phyloP scores from a whole-genome alignment of 2,888 invertebrate species.

The Pristionchus exspectatus region DNA sequence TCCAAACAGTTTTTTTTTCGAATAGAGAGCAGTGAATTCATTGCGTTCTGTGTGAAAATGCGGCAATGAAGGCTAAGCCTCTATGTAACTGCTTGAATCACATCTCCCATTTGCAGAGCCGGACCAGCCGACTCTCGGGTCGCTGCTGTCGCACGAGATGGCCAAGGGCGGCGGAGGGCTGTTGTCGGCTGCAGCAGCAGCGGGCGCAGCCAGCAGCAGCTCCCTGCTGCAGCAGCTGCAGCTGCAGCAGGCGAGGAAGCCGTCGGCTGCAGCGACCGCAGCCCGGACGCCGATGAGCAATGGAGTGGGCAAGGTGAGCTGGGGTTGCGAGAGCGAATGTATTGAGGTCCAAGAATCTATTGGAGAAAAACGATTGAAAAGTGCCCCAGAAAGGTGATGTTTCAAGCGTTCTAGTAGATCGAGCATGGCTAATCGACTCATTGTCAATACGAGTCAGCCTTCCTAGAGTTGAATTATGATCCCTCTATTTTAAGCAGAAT shows the following conservation, averaged over 20 bases:
- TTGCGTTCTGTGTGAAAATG: no score
- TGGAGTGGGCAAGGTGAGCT: conserved; percentile 10
- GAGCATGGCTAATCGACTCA: no score
- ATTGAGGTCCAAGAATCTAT: background rate
- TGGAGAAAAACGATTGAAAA: background rate
- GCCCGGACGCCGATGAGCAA: background rate
- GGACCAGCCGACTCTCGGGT: background rate
- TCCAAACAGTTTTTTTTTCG: no score
- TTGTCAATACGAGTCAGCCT: no score
- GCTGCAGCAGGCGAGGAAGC: conserved; percentile 13
- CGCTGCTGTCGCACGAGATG: background rate
- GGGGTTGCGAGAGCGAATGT: no score
- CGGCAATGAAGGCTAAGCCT: no score
- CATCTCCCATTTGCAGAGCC: background rate
- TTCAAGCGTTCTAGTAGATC: no score
- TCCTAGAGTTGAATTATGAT: no score
- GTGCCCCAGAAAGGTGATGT: no score
- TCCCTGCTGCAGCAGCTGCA: background rate
- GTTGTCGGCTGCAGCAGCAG: background rate
- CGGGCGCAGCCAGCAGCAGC: background rate
- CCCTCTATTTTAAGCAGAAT: no score
- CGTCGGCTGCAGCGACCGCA: background rate
- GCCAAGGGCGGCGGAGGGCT: background rate
- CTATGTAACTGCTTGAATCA: background rate
- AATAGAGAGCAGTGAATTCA: no score